Conservation (phyloP, 2,888 invertebrate genomes). For the Neoaliturus tenellus region DNA sequence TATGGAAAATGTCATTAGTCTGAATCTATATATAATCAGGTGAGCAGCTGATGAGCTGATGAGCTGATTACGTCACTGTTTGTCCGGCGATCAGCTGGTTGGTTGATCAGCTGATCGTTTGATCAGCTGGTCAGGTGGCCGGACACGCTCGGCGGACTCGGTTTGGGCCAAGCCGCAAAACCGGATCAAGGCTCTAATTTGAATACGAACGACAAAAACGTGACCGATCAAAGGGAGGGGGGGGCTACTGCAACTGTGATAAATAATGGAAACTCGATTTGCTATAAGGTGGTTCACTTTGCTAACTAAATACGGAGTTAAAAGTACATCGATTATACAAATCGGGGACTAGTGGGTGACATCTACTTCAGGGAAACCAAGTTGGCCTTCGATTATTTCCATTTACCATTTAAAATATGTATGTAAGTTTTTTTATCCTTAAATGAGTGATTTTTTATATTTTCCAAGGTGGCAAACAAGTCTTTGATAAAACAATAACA, state of each 20-base stretch:
- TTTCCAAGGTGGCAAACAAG: too few relatives aligned
- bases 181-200: constrained; percentile 44
- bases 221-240: neutral
- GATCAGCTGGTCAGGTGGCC: neutral
- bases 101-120: neutral
- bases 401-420: too few relatives aligned
- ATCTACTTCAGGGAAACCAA: neutral
- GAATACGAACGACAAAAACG: constrained; percentile 46
- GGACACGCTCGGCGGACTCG: neutral
- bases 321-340: neutral
- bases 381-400: neutral
- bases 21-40: too few relatives aligned
- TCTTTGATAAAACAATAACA: too few relatives aligned
- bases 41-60: too few relatives aligned
- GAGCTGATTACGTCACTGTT: too few relatives aligned
- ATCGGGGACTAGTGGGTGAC: neutral
- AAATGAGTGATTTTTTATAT: too few relatives aligned
- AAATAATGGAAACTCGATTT: constrained; percentile 27
- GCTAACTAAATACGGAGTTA: constrained; percentile 24
- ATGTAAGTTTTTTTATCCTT: too few relatives aligned
- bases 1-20: too few relatives aligned
- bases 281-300: constrained; percentile 30
- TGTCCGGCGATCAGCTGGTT: too few relatives aligned
- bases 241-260: neutral
- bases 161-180: constrained; percentile 38